A percentile compares a stretch with the other conserved stretches of the same genome.
Evolutionary conservation across 1,140 invertebrate genomes (phyloP).

Genomic region (Neodiprion fabricii): DNA sequence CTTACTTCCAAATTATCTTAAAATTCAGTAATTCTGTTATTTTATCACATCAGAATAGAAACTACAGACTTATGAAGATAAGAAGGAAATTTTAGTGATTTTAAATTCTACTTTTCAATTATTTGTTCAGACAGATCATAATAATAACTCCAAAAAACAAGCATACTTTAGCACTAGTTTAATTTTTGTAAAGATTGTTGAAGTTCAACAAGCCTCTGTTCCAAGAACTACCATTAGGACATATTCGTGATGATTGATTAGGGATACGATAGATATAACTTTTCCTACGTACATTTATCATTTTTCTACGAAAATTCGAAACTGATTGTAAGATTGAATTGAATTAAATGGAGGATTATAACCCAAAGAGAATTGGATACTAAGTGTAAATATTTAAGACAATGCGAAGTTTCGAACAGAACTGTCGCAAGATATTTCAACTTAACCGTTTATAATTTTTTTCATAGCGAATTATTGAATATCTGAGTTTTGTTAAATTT

Average conservation of each 20-base stretch:
- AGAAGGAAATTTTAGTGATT: background rate
- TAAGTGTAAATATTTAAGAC: too few species aligned
- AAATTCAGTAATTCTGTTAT: constrained; percentile 2
- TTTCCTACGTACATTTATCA: background rate
- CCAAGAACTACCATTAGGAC: background rate
- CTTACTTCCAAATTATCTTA: background rate
- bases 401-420: too few species aligned
- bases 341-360: background rate
- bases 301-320: too few species aligned
- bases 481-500: too few species aligned
- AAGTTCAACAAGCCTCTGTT: background rate
- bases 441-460: too few species aligned
- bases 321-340: background rate
- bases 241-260: background rate
- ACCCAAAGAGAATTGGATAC: too few species aligned
- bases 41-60: background rate
- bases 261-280: background rate
- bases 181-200: background rate
- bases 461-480: too few species aligned
- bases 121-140: background rate
- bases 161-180: background rate
- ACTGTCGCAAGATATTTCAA: too few species aligned
- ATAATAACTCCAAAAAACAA: background rate
- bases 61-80: background rate
- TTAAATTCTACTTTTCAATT: background rate